These are phyloP conservation scores for Myiothlypis coronata DNA, from an alignment of 2,797 vertebrate species.

Conservation along the genomic window DNA sequence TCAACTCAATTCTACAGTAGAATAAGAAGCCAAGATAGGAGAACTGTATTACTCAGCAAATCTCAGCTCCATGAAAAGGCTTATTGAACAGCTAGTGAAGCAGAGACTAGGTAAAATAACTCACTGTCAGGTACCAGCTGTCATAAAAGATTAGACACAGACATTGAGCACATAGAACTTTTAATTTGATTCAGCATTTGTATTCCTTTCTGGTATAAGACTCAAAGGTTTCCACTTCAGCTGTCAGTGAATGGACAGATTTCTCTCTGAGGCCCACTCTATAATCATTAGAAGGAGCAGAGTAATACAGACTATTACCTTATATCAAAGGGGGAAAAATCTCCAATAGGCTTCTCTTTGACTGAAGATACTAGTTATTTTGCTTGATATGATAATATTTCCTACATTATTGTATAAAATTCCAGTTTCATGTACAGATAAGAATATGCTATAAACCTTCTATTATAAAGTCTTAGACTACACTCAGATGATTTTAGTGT, in stretches of 20 bases:
- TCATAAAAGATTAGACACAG: constrained; percentile 73
- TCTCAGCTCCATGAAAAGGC: constrained; percentile 51
- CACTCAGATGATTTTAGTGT: neutral
- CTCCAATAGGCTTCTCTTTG: neutral
- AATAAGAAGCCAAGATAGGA: constrained; percentile 34
- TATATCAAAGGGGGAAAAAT: neutral
- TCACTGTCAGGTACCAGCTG: constrained; percentile 74
- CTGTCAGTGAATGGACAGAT: neutral
- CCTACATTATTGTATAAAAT: neutral
- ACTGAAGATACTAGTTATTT: neutral
- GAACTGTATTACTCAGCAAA: constrained; percentile 66
- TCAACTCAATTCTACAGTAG: constrained; percentile 43
- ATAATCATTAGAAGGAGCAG: constrained; percentile 19
- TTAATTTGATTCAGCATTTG: constrained; percentile 66
- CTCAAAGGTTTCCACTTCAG: constrained; percentile 47
- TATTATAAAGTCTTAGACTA: neutral
- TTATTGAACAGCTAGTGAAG: constrained; percentile 72
- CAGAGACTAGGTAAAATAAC: constrained; percentile 66
- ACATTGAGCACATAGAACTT: constrained; percentile 53
- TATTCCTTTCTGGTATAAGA: constrained; percentile 48
- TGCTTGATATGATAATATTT: neutral
- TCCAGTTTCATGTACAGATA: neutral
- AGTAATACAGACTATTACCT: neutral
- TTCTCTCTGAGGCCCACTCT: constrained; percentile 6
- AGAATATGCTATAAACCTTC: neutral